These are phyloP conservation scores for Saccostrea echinata DNA, from an alignment of 1,140 invertebrate genomes.

Conservation along the genomic window DNA sequence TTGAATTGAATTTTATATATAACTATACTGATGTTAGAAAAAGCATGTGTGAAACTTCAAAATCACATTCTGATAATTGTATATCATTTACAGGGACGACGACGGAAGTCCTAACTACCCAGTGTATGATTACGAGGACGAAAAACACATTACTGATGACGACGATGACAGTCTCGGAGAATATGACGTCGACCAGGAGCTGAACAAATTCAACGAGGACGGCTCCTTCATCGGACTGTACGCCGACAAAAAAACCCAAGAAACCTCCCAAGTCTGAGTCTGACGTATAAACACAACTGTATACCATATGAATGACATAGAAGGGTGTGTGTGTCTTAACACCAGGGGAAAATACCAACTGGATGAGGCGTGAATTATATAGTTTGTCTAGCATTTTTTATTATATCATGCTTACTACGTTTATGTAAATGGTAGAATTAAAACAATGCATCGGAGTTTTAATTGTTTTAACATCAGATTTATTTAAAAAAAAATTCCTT, in stretches of 20 bases:
- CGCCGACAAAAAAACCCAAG: constrained; percentile 65
- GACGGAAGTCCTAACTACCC: constrained; percentile 62
- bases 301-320: neutral
- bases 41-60: no score
- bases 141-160: constrained; percentile 48
- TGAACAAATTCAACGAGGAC: constrained; percentile 74
- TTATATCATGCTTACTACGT: neutral
- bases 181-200: constrained; percentile 70
- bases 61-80: neutral
- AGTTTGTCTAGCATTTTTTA: neutral
- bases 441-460: neutral
- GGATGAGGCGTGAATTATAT: neutral
- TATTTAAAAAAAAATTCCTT: neutral
- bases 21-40: no score
- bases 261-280: constrained; percentile 5
- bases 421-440: neutral
- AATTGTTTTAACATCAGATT: neutral
- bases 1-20: no score
- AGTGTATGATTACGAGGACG: constrained; percentile 56
- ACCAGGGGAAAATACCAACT: constrained; percentile 13
- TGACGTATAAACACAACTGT: constrained; percentile 2
- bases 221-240: constrained; percentile 76
- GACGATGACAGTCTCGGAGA: constrained; percentile 63
- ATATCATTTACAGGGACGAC: constrained; percentile 68
- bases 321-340: neutral